Evolutionary conservation across 1,140 invertebrate genomes (phyloP).

Genomic region (Drosophila mojavensis): DNA sequence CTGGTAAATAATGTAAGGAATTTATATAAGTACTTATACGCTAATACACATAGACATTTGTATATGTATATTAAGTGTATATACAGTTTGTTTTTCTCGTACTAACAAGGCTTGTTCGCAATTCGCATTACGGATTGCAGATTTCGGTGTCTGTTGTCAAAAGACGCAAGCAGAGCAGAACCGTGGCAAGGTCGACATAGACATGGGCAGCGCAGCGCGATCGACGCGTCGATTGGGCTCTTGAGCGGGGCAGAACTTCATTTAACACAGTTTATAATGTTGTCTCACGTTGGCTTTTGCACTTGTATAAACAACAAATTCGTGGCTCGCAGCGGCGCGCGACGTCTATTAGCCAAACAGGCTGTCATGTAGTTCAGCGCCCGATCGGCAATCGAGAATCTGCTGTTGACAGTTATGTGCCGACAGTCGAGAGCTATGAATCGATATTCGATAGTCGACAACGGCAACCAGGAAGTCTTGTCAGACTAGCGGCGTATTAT

Average conservation of each 20-base stretch:
- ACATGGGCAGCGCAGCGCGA: slow-evolving; percentile 3
- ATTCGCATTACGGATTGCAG: slow-evolving; percentile 24
- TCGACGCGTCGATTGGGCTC: background rate
- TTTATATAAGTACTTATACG: no score
- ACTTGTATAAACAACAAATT: slow-evolving; percentile 36
- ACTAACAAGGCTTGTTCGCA: slow-evolving; percentile 22
- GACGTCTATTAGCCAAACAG: slow-evolving; percentile 36
- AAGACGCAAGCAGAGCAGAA: slow-evolving; percentile 66
- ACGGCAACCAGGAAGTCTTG: background rate
- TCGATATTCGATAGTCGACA: background rate
- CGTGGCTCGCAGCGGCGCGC: slow-evolving; percentile 5
- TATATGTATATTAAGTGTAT: no score
- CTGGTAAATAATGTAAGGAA: slow-evolving; percentile 1
- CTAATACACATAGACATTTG: no score
- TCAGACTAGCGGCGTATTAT: no score
- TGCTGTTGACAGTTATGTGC: background rate
- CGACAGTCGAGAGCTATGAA: background rate
- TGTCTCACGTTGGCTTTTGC: slow-evolving; percentile 21
- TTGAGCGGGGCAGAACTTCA: slow-evolving; percentile 31
- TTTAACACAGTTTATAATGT: slow-evolving; percentile 57
- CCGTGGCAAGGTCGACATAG: slow-evolving; percentile 57
- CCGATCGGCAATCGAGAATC: background rate
- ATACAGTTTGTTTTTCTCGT: background rate
- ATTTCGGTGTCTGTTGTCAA: slow-evolving; percentile 60
- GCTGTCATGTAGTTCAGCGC: slow-evolving; percentile 37